These are phyloP conservation scores for Cataglyphis altisquamis DNA, from an alignment of 2,888 invertebrate genomes.

Conservation along the genomic window DNA sequence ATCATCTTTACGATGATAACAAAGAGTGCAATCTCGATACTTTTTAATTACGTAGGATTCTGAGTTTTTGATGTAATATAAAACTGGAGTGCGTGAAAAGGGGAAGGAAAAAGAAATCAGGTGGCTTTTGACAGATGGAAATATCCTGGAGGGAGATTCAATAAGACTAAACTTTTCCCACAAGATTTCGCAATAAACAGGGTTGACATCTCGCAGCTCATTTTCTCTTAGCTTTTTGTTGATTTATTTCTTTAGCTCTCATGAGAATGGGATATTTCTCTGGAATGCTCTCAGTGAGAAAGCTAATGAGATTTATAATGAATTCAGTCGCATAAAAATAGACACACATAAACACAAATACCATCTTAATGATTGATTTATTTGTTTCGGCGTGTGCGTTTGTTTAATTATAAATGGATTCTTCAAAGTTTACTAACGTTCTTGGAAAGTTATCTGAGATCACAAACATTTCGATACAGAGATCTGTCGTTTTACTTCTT, in stretches of 20 bases:
- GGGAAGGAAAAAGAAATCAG: neutral
- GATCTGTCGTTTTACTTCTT: neutral
- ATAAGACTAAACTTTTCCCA: constrained; percentile 62
- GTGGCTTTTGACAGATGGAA: constrained; percentile 66
- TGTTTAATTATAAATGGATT: constrained; percentile 4
- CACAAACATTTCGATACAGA: neutral
- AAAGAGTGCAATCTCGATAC: neutral
- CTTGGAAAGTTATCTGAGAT: neutral
- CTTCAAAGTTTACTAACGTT: neutral
- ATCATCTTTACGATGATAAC: neutral
- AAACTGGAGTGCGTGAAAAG: constrained; percentile 55
- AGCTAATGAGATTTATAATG: constrained; percentile 7
- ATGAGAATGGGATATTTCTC: constrained; percentile 39
- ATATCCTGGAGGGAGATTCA: constrained; percentile 59
- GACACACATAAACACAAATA: neutral
- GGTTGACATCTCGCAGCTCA: constrained; percentile 26
- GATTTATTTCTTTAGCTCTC: constrained; percentile 69
- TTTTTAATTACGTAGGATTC: constrained; percentile 29
- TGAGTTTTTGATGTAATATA: constrained; percentile 58
- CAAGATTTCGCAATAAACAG: constrained; percentile 53
- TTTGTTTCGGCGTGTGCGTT: neutral
- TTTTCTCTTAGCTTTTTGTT: constrained; percentile 43
- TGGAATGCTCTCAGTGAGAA: neutral
- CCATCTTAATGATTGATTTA: neutral
- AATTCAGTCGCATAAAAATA: neutral